phyloP scores from a whole-genome alignment of 2,888 invertebrate genomes.

The Synergus gifuensis region DNA sequence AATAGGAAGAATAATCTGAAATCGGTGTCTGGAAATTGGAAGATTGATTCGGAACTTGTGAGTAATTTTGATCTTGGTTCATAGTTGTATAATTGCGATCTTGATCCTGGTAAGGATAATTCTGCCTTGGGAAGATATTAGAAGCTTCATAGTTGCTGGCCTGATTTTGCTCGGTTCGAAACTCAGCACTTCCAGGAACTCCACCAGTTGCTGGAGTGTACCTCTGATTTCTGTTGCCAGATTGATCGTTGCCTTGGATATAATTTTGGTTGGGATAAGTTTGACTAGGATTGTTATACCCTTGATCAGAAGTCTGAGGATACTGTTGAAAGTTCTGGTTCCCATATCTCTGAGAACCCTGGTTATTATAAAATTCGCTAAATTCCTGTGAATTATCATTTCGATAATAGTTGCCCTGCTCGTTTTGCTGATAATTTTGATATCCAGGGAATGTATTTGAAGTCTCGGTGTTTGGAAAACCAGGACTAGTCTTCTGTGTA shows the following conservation, averaged over 20 bases:
- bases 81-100: conserved; percentile 61
- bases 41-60: conserved; percentile 66
- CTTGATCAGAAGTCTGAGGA: conserved; percentile 61
- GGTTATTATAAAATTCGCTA: conserved; percentile 69
- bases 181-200: conserved; percentile 55
- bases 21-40: conserved; percentile 64
- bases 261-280: conserved; percentile 65
- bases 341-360: conserved; percentile 68
- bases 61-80: conserved; percentile 66
- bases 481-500: conserved; percentile 60
- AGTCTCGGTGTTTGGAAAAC: conserved; percentile 64
- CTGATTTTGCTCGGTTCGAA: conserved; percentile 66
- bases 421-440: conserved; percentile 69
- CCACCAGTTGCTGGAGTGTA: conserved; percentile 44
- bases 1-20: conserved; percentile 68
- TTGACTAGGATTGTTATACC: conserved; percentile 62
- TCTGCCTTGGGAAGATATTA: conserved; percentile 66
- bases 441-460: conserved; percentile 61
- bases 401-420: conserved; percentile 70
- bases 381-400: conserved; percentile 67
- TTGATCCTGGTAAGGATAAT: conserved; percentile 71
- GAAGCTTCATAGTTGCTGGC: conserved; percentile 68
- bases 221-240: conserved; percentile 53
- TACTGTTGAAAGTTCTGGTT: conserved; percentile 69
- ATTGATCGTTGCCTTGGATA: conserved; percentile 61